Evolutionary conservation across 2,888 invertebrate species (phyloP), one percentile per base, ranked within the genome.

Genomic region (Dryomyza anilis): DNA sequence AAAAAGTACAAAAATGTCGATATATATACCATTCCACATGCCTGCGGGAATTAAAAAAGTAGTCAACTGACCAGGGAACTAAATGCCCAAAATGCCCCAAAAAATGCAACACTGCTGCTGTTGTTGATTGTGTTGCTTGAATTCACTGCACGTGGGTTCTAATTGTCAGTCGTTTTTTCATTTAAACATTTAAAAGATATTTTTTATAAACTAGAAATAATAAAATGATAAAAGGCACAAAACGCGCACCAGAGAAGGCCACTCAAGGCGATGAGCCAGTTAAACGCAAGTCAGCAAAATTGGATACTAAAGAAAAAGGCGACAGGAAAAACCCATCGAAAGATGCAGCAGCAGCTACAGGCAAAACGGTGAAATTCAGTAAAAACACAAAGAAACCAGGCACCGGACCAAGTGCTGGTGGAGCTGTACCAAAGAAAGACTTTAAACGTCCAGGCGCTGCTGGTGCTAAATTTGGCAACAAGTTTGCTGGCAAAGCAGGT

Each of bases 191-290:
- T n/a, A n/a, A n/a, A n/a, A n/a, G n/a, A n/a, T n/a, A n/a, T n/a
- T n/a, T n/a, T n/a, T n/a, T n/a, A n/a, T n/a, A n/a, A n/a, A n/a
- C n/a, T n/a, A n/a, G n/a, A n/a, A n/a, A n/a, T n/a, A n/a, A n/a
- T n/a, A 43, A 65, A 56, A 70, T 71, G 71, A 61, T 70, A 8
- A 67, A 65, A 27, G 65, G 52, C 36, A 69, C 63, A 25, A 71
- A 71, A 59, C 67, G 70, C 16, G 14, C 67, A 8, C 23, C 45
- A 8, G 57, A 58, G 25, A 50, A 55, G 7, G 29, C 65, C 8
- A 5, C 29, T 1, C 48, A 6, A 12, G 16, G 21, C 7, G 64
- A 64, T 23, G 60, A 58, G 16, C 19, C 67, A n/a, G 27, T 62
- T 1, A 67, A 71, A 43, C 1, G 57, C 1, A 71, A 71, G 55